Evolutionary conservation across 2,797 vertebrate genomes (phyloP).

Genomic region (Onychomys leucogaster): DNA sequence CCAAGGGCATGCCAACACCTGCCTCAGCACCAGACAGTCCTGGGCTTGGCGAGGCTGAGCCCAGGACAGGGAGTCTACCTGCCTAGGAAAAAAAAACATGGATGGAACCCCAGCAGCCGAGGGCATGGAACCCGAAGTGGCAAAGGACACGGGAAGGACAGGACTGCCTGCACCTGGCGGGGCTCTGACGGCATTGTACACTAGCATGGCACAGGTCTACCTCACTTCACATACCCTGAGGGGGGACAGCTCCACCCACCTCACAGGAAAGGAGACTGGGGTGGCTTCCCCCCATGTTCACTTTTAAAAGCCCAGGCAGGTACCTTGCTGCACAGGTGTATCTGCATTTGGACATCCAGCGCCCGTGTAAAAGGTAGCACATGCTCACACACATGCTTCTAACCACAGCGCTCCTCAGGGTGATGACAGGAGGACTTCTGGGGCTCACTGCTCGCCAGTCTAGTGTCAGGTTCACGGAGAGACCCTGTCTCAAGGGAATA

Average conservation of each 20-base stretch:
- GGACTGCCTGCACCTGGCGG: too few species aligned
- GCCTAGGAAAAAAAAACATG: fast-evolving
- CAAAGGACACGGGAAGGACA: background rate
- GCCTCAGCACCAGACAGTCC: background rate
- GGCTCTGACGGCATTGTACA: too few species aligned
- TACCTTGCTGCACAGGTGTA: background rate
- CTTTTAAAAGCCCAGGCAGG: background rate
- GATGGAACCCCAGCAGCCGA: background rate
- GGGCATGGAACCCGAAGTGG: fast-evolving
- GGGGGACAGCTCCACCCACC: background rate
- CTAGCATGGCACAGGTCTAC: background rate
- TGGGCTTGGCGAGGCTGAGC: background rate
- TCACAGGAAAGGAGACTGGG: background rate
- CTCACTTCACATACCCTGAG: background rate
- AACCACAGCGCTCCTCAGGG: too few species aligned
- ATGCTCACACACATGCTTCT: background rate
- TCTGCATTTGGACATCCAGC: background rate
- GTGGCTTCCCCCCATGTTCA: too few species aligned
- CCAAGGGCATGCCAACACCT: background rate
- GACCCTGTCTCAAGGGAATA: background rate
- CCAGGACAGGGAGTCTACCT: background rate
- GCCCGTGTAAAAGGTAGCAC: background rate
- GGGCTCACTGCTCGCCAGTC: background rate
- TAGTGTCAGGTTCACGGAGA: background rate
- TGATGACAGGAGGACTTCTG: fast-evolving